These are phyloP conservation scores for Sebastes trivittatus DNA, from an alignment of 2,797 vertebrate genomes.

Conservation along the genomic window DNA sequence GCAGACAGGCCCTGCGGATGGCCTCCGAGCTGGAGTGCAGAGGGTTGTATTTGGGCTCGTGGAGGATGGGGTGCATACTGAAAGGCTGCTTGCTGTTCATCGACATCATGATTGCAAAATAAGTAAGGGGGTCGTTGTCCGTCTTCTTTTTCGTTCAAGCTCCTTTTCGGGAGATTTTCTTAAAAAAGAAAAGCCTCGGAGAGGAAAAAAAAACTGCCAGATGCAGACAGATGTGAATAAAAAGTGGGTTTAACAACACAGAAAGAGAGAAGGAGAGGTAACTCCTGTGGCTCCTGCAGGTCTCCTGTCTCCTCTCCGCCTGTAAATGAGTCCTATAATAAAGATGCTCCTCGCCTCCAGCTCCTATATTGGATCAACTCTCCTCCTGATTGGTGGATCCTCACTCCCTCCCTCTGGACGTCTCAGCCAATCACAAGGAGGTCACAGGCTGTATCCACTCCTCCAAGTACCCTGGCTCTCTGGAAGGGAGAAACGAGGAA, in stretches of 20 bases:
- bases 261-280: conserved; percentile 18
- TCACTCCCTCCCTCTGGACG: conserved; percentile 19
- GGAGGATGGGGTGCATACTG: conserved; percentile 93
- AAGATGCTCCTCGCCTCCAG: conserved; percentile 69
- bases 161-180: conserved; percentile 58
- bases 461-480: neutral
- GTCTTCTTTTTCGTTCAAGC: conserved; percentile 57
- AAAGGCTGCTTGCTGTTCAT: conserved; percentile 97
- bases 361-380: conserved; percentile 75
- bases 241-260: conserved; percentile 2
- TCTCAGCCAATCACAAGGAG: conserved; percentile 53
- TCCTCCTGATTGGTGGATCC: conserved; percentile 60
- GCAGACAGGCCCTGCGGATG: conserved; percentile 90
- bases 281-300: conserved; percentile 54
- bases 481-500: neutral
- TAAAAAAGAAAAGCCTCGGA: conserved; percentile 36
- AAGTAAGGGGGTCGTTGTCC: conserved; percentile 65
- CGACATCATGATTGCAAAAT: conserved; percentile 90
- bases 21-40: conserved; percentile 92
- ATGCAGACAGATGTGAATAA: neutral
- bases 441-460: conserved; percentile 31
- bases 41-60: conserved; percentile 91
- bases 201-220: conserved; percentile 14
- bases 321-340: conserved; percentile 69
- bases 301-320: conserved; percentile 44